A percentile compares a stretch with the other conserved stretches of the same genome.
Evolutionary conservation across 2,888 invertebrate species (phyloP).

Genomic region (Caenorhabditis becei): DNA sequence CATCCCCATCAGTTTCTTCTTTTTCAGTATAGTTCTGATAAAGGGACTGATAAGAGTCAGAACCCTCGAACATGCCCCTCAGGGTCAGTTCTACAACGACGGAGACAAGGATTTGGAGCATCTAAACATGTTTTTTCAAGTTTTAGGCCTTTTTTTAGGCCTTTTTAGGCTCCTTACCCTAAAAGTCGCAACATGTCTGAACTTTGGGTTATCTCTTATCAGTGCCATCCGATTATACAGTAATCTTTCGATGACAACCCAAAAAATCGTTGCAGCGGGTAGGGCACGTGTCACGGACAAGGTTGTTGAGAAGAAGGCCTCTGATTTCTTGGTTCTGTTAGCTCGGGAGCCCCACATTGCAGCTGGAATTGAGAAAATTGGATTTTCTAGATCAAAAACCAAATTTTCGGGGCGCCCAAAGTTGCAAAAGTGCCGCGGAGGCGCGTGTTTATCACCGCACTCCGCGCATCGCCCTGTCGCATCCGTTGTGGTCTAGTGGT

Average conservation of each 20-base stretch:
- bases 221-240: slow-evolving; percentile 14
- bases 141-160: neutral
- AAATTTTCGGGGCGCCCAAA: neutral
- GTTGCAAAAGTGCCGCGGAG: neutral
- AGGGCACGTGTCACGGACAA: slow-evolving; percentile 28
- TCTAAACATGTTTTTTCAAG: too few relatives aligned
- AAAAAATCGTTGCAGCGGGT: slow-evolving; percentile 29
- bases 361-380: slow-evolving; percentile 10
- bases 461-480: too few relatives aligned
- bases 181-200: slow-evolving; percentile 11
- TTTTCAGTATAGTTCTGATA: too few relatives aligned
- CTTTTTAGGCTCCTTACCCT: slow-evolving; percentile 1
- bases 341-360: slow-evolving; percentile 25
- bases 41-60: too few relatives aligned
- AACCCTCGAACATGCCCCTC: too few relatives aligned
- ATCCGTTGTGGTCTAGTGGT: slow-evolving; percentile 70
- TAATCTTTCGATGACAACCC: slow-evolving; percentile 33
- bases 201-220: slow-evolving; percentile 20
- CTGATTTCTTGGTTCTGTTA: slow-evolving; percentile 37
- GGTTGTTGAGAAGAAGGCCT: slow-evolving; percentile 36
- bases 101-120: too few relatives aligned
- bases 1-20: too few relatives aligned
- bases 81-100: too few relatives aligned
- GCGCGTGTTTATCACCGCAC: neutral
- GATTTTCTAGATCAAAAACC: neutral